Conservation (phyloP, 1,140 invertebrate genomes). For the Philopotamus ludificatus region DNA sequence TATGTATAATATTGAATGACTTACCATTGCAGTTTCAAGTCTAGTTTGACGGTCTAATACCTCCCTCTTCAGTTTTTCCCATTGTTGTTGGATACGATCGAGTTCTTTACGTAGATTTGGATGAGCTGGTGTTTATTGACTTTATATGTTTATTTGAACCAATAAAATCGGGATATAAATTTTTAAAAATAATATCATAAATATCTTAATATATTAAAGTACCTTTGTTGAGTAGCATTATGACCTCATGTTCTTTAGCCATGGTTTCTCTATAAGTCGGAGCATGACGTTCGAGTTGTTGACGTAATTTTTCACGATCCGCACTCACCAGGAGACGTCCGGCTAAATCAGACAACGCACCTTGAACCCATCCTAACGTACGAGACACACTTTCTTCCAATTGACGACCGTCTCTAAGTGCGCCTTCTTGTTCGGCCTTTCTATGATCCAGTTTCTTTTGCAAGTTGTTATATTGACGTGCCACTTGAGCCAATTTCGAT, state of each 20-base stretch:
- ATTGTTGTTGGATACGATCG: slow-evolving; percentile 83
- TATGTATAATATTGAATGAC: slow-evolving; percentile 17
- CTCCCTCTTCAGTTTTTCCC: slow-evolving; percentile 87
- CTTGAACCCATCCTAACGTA: slow-evolving; percentile 84
- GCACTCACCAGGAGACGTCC: slow-evolving; percentile 83
- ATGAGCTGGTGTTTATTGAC: slow-evolving; percentile 55
- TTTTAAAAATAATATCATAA: background rate
- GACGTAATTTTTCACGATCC: slow-evolving; percentile 75
- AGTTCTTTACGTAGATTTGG: slow-evolving; percentile 63
- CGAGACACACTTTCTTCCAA: slow-evolving; percentile 83
- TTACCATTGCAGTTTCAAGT: slow-evolving; percentile 77
- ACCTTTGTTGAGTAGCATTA: slow-evolving; percentile 92
- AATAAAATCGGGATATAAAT: background rate
- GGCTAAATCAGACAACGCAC: slow-evolving; percentile 71
- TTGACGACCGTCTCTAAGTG: slow-evolving; percentile 77
- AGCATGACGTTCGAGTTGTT: slow-evolving; percentile 86
- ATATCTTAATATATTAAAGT: slow-evolving; percentile 43
- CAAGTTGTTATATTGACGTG: slow-evolving; percentile 79
- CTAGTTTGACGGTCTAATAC: slow-evolving; percentile 80
- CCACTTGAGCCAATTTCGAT: slow-evolving; percentile 78
- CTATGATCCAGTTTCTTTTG: slow-evolving; percentile 86
- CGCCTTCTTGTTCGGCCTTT: slow-evolving; percentile 87
- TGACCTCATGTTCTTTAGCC: slow-evolving; percentile 88
- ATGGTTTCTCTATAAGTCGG: slow-evolving; percentile 86
- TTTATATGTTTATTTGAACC: no score